phyloP scores from a whole-genome alignment of 2,797 vertebrate species.

The Mormyrops boulengeri region DNA sequence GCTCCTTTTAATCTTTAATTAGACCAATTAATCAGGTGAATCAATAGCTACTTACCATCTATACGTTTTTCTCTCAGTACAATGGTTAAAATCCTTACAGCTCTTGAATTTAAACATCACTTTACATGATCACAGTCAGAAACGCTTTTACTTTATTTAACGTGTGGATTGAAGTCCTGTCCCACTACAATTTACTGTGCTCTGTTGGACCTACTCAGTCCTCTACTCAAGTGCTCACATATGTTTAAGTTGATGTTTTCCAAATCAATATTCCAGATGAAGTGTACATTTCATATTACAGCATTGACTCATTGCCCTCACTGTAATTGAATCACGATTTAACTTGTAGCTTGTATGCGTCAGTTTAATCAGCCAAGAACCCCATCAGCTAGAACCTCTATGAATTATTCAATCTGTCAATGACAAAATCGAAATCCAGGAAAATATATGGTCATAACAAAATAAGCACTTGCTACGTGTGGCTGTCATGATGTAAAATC shows the following conservation, averaged over 20 bases:
- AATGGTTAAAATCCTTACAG: background rate
- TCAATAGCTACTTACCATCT: background rate
- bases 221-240: background rate
- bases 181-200: background rate
- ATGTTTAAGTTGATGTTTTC: background rate
- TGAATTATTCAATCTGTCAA: background rate
- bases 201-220: background rate
- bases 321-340: background rate
- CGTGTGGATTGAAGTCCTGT: background rate
- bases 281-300: background rate
- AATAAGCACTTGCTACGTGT: background rate
- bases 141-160: background rate
- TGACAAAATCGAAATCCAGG: background rate
- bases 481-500: background rate
- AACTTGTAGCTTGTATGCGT: background rate
- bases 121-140: background rate
- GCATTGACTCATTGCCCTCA: background rate
- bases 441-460: background rate
- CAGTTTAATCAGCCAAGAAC: constrained; percentile 6
- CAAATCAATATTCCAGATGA: constrained; percentile 2
- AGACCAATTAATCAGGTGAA: background rate
- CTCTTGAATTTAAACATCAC: background rate
- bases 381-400: background rate
- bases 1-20: background rate
- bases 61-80: background rate